Conservation (phyloP, 2,888 invertebrate species). For the Drosophila mulleri region DNA sequence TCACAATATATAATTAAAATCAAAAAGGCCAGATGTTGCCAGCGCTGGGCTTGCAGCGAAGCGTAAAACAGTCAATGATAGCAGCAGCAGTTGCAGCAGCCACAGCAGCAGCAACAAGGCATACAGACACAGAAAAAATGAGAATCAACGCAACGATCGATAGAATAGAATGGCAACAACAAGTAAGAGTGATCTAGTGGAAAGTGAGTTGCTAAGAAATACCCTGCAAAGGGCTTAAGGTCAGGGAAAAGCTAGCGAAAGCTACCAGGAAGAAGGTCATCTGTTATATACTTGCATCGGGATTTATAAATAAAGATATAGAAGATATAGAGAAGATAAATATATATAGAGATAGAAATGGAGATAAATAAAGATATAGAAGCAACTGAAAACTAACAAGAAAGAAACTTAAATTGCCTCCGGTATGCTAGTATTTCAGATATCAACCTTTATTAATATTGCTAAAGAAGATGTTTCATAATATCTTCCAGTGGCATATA, state of each 20-base stretch:
- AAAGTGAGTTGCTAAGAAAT: neutral
- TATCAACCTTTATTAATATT: neutral
- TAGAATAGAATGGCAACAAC: slow-evolving; percentile 57
- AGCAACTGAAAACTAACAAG: too few species aligned
- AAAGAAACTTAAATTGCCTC: too few species aligned
- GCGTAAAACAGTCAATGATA: slow-evolving; percentile 51
- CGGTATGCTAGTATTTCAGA: too few species aligned
- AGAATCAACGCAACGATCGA: slow-evolving; percentile 58
- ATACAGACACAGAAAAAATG: slow-evolving; percentile 17
- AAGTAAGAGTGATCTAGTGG: slow-evolving; percentile 23
- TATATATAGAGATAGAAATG: too few species aligned
- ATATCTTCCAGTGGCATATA: neutral
- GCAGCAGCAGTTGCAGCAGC: slow-evolving; percentile 46
- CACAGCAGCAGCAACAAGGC: slow-evolving; percentile 23
- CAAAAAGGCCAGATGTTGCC: slow-evolving; percentile 73
- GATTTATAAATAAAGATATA: too few species aligned
- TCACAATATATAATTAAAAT: slow-evolving; percentile 80
- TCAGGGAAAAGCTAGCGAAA: too few species aligned
- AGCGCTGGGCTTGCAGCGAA: slow-evolving; percentile 26
- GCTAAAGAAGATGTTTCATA: neutral
- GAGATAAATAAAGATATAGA: too few species aligned
- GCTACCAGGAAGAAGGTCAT: too few species aligned
- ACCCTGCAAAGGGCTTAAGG: neutral
- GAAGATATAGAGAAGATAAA: too few species aligned
- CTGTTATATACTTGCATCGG: too few species aligned